These are phyloP conservation scores for Anaspis maculata DNA, from an alignment of 2,888 invertebrate genomes.

Conservation along the genomic window DNA sequence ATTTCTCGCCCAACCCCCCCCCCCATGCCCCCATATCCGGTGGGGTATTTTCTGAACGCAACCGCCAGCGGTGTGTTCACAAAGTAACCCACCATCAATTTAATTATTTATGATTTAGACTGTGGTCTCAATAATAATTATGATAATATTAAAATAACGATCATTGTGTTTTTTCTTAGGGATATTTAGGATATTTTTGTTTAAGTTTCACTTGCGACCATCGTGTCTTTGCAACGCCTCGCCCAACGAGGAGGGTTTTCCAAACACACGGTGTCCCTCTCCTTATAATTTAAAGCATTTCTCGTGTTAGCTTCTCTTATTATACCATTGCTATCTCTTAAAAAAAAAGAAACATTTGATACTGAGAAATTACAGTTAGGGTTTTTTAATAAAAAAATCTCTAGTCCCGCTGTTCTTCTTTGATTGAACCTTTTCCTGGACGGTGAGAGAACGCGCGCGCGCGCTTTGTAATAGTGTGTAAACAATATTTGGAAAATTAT, in stretches of 20 bases:
- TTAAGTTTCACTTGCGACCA: constrained; percentile 5
- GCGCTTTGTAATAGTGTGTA: constrained; percentile 13
- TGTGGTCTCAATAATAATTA: constrained; percentile 31
- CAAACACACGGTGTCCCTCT: too few species aligned
- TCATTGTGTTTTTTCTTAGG: constrained; percentile 6
- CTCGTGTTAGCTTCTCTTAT: constrained; percentile 53
- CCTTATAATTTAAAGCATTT: constrained; percentile 41
- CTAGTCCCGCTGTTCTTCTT: constrained; percentile 55
- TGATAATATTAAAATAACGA: too few species aligned
- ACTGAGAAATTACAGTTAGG: constrained; percentile 52
- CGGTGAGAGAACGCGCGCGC: too few species aligned
- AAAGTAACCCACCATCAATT: constrained; percentile 27
- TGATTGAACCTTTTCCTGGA: constrained; percentile 14
- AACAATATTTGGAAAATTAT: constrained; percentile 12
- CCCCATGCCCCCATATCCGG: too few species aligned
- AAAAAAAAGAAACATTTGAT: constrained; percentile 53
- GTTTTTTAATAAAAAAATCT: constrained; percentile 51
- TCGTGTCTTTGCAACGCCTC: constrained; percentile 7
- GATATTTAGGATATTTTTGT: neutral
- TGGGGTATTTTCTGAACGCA: constrained; percentile 33
- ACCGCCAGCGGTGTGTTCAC: too few species aligned
- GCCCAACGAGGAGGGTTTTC: too few species aligned
- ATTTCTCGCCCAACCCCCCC: too few species aligned
- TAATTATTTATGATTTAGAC: constrained; percentile 27
- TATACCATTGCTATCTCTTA: constrained; percentile 38